phyloP scores from a whole-genome alignment of 2,888 invertebrate genomes.

The Adelphocoris suturalis region DNA sequence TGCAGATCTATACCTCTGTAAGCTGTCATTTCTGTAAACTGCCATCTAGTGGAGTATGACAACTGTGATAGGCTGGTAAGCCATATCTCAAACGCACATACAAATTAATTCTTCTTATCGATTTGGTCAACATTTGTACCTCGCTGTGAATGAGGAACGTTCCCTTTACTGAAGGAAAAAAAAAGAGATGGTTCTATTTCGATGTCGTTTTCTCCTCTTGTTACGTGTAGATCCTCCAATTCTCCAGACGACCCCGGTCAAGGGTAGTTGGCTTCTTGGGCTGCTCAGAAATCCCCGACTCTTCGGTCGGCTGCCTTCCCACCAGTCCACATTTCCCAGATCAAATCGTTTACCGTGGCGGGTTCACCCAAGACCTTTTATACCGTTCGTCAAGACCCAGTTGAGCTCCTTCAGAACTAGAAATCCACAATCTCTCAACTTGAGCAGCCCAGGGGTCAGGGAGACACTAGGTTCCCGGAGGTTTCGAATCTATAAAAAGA shows the following conservation, averaged over 20 bases:
- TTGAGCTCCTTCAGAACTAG: conserved; percentile 15
- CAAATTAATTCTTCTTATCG: no score
- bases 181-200: conserved; percentile 10
- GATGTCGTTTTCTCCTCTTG: conserved; percentile 12
- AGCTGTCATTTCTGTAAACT: no score
- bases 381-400: background rate
- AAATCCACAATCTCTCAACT: background rate
- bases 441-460: background rate
- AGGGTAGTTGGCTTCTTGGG: conserved; percentile 18
- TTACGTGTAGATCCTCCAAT: conserved; percentile 2
- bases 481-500: background rate
- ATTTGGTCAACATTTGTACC: no score
- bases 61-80: no score
- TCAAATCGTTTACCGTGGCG: conserved; percentile 46
- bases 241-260: conserved; percentile 23
- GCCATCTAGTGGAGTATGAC: no score
- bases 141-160: no score
- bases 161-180: no score
- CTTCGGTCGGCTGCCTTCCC: conserved; percentile 24
- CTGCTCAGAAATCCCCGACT: background rate
- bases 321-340: conserved; percentile 47
- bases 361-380: conserved; percentile 20
- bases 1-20: no score
- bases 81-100: no score
- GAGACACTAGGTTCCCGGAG: background rate